Conservation (phyloP, 2,113 vertebrate genomes). For the Apodemus sylvaticus region DNA sequence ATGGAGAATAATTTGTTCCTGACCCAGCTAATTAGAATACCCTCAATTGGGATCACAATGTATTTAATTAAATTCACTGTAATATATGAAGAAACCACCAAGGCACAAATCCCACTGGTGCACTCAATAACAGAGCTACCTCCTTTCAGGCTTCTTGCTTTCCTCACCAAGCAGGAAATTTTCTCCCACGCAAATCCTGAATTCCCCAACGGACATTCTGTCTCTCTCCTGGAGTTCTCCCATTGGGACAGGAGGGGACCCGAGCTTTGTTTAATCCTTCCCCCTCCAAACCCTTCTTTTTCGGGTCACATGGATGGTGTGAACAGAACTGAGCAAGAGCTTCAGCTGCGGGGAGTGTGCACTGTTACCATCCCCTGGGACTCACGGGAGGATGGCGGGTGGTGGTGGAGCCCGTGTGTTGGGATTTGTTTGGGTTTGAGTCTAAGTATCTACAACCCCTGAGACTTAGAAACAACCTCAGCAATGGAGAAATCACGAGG, state of each 20-base stretch:
- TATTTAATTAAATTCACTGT: slow-evolving; percentile 90
- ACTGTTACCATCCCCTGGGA: fast-evolving
- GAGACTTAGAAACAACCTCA: neutral
- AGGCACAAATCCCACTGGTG: slow-evolving; percentile 84
- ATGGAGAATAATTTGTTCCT: slow-evolving; percentile 87
- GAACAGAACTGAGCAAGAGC: neutral
- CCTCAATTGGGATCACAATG: slow-evolving; percentile 86
- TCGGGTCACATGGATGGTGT: neutral
- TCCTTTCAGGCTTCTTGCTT: neutral
- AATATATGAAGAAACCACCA: slow-evolving; percentile 86
- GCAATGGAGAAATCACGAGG: neutral
- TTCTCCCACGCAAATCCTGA: neutral
- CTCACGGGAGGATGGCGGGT: neutral
- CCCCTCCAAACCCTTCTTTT: neutral
- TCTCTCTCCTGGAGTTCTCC: neutral
- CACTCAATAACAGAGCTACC: slow-evolving; percentile 69
- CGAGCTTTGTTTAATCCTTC: neutral
- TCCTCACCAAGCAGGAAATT: slow-evolving; percentile 21
- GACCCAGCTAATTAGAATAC: slow-evolving; percentile 88
- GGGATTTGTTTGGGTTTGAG: neutral
- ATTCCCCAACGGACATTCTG: fast-evolving
- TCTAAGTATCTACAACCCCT: neutral
- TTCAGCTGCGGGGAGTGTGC: neutral
- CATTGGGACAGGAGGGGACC: no score
- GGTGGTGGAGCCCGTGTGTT: no score